Conservation (phyloP, 2,113 vertebrate genomes). For the Dromas ardeola region DNA sequence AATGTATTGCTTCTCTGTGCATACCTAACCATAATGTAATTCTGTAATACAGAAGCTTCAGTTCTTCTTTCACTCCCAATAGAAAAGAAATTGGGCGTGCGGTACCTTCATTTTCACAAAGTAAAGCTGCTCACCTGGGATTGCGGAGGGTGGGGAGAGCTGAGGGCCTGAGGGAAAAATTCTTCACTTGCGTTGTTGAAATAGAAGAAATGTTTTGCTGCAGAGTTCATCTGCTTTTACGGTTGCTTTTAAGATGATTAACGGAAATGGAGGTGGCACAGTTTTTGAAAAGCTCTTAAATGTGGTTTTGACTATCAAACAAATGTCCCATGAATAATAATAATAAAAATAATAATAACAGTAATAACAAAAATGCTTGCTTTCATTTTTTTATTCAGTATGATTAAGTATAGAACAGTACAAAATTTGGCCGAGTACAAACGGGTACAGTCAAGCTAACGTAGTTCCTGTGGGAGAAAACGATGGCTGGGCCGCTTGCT, state of each 20-base stretch:
- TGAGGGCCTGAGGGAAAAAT: not conserved
- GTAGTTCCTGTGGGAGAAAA: not conserved
- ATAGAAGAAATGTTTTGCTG: not conserved
- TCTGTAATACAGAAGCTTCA: not conserved
- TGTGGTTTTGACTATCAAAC: not conserved
- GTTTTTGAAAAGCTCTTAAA: not conserved
- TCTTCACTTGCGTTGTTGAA: not conserved
- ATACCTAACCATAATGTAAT: rapidly evolving
- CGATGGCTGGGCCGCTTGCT: not conserved
- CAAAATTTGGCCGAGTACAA: not conserved
- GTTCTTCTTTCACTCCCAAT: not conserved
- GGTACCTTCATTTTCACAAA: not conserved
- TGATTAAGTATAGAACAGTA: not conserved
- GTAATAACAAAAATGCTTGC: not conserved
- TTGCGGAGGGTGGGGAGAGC: not conserved
- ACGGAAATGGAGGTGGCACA: not conserved
- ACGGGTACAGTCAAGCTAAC: not conserved
- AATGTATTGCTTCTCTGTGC: not conserved
- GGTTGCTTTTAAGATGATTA: not conserved
- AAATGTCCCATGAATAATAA: not conserved
- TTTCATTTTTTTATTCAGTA: not conserved
- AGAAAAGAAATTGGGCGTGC: not conserved
- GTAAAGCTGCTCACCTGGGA: not conserved
- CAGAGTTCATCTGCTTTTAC: not conserved
- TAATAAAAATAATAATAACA: not conserved